These are phyloP conservation scores for Campodea augens DNA, from an alignment of 1,140 invertebrate genomes.

Conservation along the genomic window DNA sequence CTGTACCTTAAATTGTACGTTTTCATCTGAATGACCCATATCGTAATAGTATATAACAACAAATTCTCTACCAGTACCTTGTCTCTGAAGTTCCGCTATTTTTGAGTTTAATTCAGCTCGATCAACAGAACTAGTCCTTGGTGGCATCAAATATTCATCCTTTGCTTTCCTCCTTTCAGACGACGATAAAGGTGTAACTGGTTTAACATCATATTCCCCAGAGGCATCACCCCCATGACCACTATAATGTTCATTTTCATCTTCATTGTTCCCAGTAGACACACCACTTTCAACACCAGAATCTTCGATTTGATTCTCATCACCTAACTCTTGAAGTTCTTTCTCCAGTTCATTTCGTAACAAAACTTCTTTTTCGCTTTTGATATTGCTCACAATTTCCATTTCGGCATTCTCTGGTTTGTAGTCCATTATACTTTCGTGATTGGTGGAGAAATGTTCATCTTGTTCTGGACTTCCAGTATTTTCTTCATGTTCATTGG, in stretches of 20 bases:
- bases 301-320: constrained; percentile 18
- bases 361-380: constrained; percentile 5
- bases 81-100: no score
- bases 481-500: background rate
- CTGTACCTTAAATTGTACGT: no score
- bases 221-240: constrained; percentile 6
- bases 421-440: constrained; percentile 2
- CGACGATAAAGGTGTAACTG: background rate
- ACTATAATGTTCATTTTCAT: constrained; percentile 27
- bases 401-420: constrained; percentile 1
- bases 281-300: constrained; percentile 14
- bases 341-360: constrained; percentile 14
- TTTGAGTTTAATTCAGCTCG: no score
- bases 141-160: constrained; percentile 3
- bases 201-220: constrained; percentile 2
- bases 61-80: no score
- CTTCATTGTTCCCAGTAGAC: constrained; percentile 23
- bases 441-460: constrained; percentile 9
- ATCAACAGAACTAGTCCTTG: constrained; percentile 7
- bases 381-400: constrained; percentile 8
- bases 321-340: constrained; percentile 22
- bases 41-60: no score
- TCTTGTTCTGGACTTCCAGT: constrained; percentile 10
- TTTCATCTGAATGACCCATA: no score
- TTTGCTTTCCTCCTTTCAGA: constrained; percentile 9